Percentiles rank a stretch among this genome's conserved stretches.
phyloP scores from a whole-genome alignment of 2,797 vertebrate genomes.

The Lates japonicus region DNA sequence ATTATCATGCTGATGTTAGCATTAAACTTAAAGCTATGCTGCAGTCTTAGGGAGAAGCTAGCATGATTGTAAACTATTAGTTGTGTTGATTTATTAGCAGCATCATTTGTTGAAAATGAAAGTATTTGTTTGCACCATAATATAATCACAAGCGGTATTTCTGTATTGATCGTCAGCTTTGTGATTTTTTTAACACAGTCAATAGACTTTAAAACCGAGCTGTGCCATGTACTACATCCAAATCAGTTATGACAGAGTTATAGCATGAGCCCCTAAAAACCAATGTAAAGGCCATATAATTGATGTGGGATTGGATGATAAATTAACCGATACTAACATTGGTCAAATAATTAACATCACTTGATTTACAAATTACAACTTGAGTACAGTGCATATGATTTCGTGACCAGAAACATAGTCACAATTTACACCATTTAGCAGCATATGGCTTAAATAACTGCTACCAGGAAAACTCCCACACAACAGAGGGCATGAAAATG shows the following conservation, averaged over 20 bases:
- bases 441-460: slow-evolving; percentile 8
- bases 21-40: not conserved
- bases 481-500: slow-evolving; percentile 3
- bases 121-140: too few species aligned
- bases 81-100: not conserved
- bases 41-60: not conserved
- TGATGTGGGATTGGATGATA: not conserved
- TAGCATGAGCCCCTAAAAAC: not conserved
- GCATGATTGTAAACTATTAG: not conserved
- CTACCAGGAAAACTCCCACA: slow-evolving; percentile 44
- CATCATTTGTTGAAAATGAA: not conserved
- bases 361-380: not conserved
- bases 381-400: not conserved
- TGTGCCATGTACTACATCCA: not conserved
- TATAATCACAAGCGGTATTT: too few species aligned
- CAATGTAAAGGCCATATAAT: not conserved
- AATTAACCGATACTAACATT: not conserved
- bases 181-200: not conserved
- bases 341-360: not conserved
- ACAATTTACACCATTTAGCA: slow-evolving; percentile 17
- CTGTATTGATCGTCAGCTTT: not conserved
- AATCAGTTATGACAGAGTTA: not conserved
- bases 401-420: not conserved
- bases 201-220: not conserved
- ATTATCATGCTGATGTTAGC: not conserved